Conservation (phyloP, 2,113 vertebrate genomes). For the Pachycephala philippinensis region DNA sequence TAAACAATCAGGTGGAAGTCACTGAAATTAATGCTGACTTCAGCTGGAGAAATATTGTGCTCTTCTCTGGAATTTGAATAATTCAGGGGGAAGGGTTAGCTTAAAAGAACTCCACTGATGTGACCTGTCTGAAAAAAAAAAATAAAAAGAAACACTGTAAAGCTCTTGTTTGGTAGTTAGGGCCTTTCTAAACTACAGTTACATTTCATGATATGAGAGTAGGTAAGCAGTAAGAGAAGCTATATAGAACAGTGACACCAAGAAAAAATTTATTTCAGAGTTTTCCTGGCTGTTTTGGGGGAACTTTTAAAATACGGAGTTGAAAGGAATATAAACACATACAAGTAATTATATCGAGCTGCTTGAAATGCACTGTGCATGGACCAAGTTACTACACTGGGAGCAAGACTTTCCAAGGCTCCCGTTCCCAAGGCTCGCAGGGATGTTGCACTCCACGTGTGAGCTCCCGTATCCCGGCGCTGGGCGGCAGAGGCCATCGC, state of each 20-base stretch:
- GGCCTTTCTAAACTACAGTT: not conserved
- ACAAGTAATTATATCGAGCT: not conserved
- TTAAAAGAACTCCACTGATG: not conserved
- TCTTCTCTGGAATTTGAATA: not conserved
- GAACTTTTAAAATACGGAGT: rapidly evolving
- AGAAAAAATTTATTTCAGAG: not conserved
- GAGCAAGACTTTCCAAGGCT: not conserved
- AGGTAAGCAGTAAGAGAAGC: not conserved
- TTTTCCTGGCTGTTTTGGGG: not conserved
- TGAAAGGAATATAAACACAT: not conserved
- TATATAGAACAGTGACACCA: not conserved
- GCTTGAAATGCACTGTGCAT: not conserved
- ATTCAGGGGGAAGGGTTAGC: not conserved
- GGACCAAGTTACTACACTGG: not conserved
- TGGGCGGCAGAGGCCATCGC: not conserved
- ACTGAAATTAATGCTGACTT: not conserved
- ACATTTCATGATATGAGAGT: not conserved
- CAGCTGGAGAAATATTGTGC: not conserved
- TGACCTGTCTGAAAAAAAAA: not conserved
- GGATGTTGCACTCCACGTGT: not conserved
- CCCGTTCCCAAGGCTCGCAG: not conserved
- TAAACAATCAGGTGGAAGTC: not conserved
- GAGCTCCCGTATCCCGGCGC: rapidly evolving
- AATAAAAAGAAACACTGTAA: not conserved
- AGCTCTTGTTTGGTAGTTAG: not conserved